Base-by-base conservation (phyloP, 2,888 invertebrate genomes). In the Danaus chrysippus region DNA sequence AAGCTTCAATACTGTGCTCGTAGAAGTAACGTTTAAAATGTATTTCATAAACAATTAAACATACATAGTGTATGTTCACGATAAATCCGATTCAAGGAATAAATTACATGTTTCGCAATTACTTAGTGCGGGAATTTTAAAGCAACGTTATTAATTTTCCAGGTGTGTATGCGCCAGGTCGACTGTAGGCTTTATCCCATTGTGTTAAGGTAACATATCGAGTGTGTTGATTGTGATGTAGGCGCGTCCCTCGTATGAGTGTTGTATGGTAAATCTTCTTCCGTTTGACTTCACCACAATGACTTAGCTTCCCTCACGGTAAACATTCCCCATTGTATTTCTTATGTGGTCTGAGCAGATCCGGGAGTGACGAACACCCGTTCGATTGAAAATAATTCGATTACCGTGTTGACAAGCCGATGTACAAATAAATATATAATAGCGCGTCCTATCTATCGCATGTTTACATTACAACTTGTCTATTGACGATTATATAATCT, bases 201-300 rank as follows among this genome's bases (percentile, higher is more conserved):
- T 10, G 9, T 10, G 9, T 17, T 15, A 17, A 11, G 10, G 49
- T 49, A 17, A 2, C 1, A 10, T 17, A 49, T 17, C 10, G 49
- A 49, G 49, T 17, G 17, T 10, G 15, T 10, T 17, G 17, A 10
- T 49, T 17, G 9, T 9, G 46, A 46, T 46, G n/a, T 15, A 13
- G 46, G 5, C 6, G n/a, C 15, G 5, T n/a, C 5, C n/a, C 57
- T 13, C n/a, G 54, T 52, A 43, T 42, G 54, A 55, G 58, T 61
- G 61, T 54, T 61, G 43, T 61, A 64, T 64, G 64, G 61, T 61
- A 61, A 61, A 61, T 52, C 58, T 64, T 64, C 43, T 58, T 64
- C 42, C 64, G 58, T 52, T 61, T 58, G 64, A 61, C 49, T 58
- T 61, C 58, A 52, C 23, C 42, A 64, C 64, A 64, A 64, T 64